These are phyloP conservation scores for Nematolebias whitei DNA, from an alignment of 2,113 vertebrate species.

Conservation along the genomic window DNA sequence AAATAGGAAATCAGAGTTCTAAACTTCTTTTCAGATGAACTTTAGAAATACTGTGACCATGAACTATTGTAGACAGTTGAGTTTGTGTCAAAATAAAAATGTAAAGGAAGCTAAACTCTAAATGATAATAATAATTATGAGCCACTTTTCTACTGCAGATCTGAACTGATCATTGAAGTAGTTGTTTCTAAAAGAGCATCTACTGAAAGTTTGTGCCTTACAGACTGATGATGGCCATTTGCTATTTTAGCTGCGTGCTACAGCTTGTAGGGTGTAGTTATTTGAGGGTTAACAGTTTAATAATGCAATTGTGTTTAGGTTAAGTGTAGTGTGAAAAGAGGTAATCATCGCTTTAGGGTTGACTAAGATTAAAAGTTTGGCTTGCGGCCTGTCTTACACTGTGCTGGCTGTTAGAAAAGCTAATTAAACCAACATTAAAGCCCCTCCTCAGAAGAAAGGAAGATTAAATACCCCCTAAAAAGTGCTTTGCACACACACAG, in stretches of 20 bases:
- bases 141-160: too few relatives aligned
- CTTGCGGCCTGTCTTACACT: slow-evolving; percentile 54
- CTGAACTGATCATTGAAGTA: too few relatives aligned
- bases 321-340: slow-evolving; percentile 72
- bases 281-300: slow-evolving; percentile 55
- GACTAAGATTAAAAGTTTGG: slow-evolving; percentile 67
- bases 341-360: slow-evolving; percentile 70
- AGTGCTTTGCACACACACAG: slow-evolving; percentile 36
- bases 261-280: slow-evolving; percentile 24
- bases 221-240: not conserved
- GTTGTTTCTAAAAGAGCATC: too few relatives aligned
- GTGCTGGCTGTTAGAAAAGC: slow-evolving; percentile 69
- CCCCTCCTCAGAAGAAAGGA: slow-evolving; percentile 45
- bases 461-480: slow-evolving; percentile 65
- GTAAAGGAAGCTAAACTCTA: too few relatives aligned
- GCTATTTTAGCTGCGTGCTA: slow-evolving; percentile 40
- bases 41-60: too few relatives aligned
- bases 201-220: slow-evolving; percentile 1
- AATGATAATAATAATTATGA: too few relatives aligned
- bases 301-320: slow-evolving; percentile 58
- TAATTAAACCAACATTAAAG: slow-evolving; percentile 76
- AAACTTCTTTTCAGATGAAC: too few relatives aligned
- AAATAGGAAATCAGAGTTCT: not conserved
- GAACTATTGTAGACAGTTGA: too few relatives aligned
- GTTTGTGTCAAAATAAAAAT: too few relatives aligned